phyloP scores from a whole-genome alignment of 2,797 vertebrate species.

The Amniataba percoides region DNA sequence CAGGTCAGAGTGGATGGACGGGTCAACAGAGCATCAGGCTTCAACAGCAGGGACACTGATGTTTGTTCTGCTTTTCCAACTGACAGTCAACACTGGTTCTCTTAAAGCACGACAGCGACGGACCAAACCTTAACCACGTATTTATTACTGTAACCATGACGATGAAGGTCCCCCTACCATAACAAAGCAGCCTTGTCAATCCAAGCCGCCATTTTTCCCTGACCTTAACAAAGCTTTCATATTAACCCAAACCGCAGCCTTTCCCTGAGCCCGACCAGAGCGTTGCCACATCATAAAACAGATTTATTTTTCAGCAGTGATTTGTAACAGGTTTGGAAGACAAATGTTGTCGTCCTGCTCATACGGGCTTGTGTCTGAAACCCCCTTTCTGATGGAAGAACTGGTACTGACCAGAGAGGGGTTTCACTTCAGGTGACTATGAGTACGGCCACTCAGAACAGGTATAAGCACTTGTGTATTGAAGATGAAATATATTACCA shows the following conservation, averaged over 20 bases:
- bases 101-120: background rate
- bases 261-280: background rate
- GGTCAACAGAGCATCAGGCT: background rate
- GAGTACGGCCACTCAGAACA: background rate
- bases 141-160: slow-evolving; percentile 17
- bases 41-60: background rate
- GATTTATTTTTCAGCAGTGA: background rate
- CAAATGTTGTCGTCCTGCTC: background rate
- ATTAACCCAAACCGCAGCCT: background rate
- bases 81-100: background rate
- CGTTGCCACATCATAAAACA: background rate
- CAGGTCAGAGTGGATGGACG: background rate
- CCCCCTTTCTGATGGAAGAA: background rate
- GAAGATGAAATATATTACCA: background rate
- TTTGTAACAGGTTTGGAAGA: background rate
- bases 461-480: no score
- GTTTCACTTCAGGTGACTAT: background rate
- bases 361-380: background rate
- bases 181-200: background rate
- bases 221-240: background rate
- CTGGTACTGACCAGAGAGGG: no score
- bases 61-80: background rate
- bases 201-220: slow-evolving; percentile 1
- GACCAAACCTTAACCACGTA: background rate
- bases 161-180: background rate